phyloP scores from a whole-genome alignment of 2,797 vertebrate genomes.

The Malurus splendens region DNA sequence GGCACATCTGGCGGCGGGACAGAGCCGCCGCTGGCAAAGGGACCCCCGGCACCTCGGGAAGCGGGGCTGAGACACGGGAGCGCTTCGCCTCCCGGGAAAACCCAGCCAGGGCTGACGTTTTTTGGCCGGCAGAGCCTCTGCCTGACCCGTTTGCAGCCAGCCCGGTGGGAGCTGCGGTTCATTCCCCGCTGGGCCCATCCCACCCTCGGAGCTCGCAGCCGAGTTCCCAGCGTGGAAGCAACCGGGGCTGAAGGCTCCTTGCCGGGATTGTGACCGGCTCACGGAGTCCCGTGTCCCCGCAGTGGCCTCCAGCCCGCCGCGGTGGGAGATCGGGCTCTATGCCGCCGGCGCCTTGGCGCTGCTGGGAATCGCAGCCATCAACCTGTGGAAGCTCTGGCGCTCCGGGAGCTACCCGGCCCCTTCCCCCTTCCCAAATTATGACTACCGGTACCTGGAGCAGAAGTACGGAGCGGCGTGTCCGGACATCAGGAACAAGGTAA shows the following conservation, averaged over 20 bases:
- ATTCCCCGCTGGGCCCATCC: accelerated
- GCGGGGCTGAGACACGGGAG: background rate
- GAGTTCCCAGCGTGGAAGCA: accelerated
- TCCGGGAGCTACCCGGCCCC: slow-evolving; percentile 89
- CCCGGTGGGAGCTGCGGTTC: background rate
- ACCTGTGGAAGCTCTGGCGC: slow-evolving; percentile 94
- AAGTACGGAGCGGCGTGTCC: slow-evolving; percentile 86
- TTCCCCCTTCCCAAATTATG: slow-evolving; percentile 95
- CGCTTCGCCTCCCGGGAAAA: background rate
- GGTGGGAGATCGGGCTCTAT: slow-evolving; percentile 92
- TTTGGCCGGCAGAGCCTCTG: background rate
- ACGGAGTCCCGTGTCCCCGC: background rate
- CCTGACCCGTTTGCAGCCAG: accelerated
- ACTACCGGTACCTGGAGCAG: slow-evolving; percentile 92
- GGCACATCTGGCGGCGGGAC: accelerated
- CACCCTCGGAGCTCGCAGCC: accelerated
- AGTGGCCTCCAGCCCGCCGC: slow-evolving; percentile 72
- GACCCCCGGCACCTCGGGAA: background rate
- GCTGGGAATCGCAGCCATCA: slow-evolving; percentile 83
- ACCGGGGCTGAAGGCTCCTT: background rate
- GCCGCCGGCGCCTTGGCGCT: slow-evolving; percentile 84
- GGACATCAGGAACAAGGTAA: slow-evolving; percentile 84
- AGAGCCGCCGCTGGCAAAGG: background rate
- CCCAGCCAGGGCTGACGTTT: accelerated
- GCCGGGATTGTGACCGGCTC: accelerated